Conservation (phyloP, 2,797 vertebrate species). For the Buphagus erythrorhynchus region DNA sequence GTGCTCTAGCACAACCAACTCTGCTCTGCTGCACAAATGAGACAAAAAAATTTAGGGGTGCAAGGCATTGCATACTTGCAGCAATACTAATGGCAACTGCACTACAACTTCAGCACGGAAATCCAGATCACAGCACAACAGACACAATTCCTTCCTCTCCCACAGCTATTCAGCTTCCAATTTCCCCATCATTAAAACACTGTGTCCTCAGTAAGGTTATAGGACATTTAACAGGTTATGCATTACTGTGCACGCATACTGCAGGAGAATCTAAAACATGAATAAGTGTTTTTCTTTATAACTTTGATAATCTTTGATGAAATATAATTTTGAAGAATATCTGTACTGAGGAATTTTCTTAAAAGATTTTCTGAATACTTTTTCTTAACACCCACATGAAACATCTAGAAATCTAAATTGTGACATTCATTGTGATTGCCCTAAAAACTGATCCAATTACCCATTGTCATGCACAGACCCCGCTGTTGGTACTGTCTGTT, state of each 20-base stretch:
- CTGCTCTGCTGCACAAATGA: background rate
- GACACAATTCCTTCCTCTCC: background rate
- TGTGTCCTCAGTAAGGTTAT: background rate
- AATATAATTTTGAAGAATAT: background rate
- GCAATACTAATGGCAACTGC: background rate
- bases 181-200: background rate
- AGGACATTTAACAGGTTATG: background rate
- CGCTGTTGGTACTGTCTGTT: background rate
- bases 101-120: accelerated
- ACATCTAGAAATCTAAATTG: background rate
- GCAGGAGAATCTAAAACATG: background rate
- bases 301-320: background rate
- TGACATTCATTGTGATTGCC: constrained; percentile 3
- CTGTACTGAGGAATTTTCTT: background rate
- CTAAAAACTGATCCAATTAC: constrained; percentile 13
- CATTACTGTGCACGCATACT: background rate
- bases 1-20: background rate
- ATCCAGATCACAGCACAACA: background rate
- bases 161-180: background rate
- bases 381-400: background rate
- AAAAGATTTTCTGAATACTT: background rate
- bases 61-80: background rate
- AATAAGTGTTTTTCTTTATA: background rate
- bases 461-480: background rate
- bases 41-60: background rate